Evolutionary conservation across 2,888 invertebrate genomes (phyloP), one percentile per base, ranked within the genome.

Genomic region (Scaeva pyrastri): DNA sequence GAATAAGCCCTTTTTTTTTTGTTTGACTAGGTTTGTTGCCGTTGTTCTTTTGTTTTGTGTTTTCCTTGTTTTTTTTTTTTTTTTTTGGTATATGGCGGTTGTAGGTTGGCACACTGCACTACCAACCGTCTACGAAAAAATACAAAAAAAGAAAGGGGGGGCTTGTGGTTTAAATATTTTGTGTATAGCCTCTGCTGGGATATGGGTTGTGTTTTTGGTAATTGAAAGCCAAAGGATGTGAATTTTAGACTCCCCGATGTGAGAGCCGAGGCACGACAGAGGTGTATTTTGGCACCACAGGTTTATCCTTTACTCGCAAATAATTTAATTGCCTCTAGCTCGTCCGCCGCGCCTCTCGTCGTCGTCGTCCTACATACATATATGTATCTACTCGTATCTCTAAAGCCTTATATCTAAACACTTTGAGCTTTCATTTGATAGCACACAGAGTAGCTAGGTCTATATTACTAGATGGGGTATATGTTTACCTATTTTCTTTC

Each of bases 281-380:
- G 62, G 39, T 64, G 64, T 48, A 50, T 41, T 76, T 58, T 41
- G 58, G 39, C 66, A 74, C 52, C 50, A 68, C 74, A 45, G 36
- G 66, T 62, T 77, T 48, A 72, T 62, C 55, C 71, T 76, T 82
- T 21, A 56, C 71, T 81, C 56, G n/a, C 48, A 66, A 68, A 66
- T 60, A 73, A 83, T 73, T 78, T 83, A 83, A 83, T 83, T 83
- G 78, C 83, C 78, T 78, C 14, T 68, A 68, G 78, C 55, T 41
- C 19, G 39, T 60, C 52, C 12, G 21, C 39, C 73, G n/a, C 68
- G n/a, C n/a, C n/a, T n/a, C n/a, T n/a, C n/a, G n/a, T n/a, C n/a
- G n/a, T n/a, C n/a, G n/a, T n/a, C n/a, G 8, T 31, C 31, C 31
- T 31, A 39, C 11, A 39, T 11, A 39, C 14, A 14, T 14, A 6